A percentile compares a stretch with the other conserved stretches of the same genome.
Conservation (phyloP, 2,888 invertebrate species). For the Tipula confusa region DNA sequence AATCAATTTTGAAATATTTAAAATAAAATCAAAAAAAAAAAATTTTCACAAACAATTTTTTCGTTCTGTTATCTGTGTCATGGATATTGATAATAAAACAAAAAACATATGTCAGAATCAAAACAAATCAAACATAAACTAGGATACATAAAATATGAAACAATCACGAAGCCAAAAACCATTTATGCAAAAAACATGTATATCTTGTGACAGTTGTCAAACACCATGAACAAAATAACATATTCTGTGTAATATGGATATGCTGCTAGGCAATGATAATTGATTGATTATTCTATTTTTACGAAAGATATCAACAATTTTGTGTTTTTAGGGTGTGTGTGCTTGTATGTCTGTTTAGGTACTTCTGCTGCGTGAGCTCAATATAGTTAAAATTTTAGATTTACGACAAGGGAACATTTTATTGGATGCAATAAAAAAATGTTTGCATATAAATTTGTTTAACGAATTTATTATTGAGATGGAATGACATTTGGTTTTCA, state of each 20-base stretch:
- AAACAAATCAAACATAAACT: constrained; percentile 5
- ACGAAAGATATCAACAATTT: neutral
- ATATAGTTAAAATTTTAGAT: neutral
- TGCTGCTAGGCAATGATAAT: neutral
- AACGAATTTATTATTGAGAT: neutral
- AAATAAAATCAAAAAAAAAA: neutral
- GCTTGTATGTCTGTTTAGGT: neutral
- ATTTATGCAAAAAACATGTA: neutral
- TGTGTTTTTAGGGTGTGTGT: neutral
- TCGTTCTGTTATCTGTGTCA: neutral
- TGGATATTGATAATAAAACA: neutral
- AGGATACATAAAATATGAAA: neutral
- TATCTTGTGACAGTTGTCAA: neutral
- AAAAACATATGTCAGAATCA: neutral
- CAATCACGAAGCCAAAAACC: neutral
- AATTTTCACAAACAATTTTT: neutral
- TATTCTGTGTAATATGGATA: neutral
- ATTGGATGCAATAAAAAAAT: neutral
- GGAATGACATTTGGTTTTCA: neutral
- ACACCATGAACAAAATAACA: neutral
- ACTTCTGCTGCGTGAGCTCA: neutral
- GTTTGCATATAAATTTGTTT: neutral
- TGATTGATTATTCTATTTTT: neutral
- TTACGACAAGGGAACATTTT: neutral
- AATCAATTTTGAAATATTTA: neutral